Evolutionary conservation across 2,113 vertebrate species (phyloP), one percentile per base, ranked within the genome.

Genomic region (Gallinago paraguaiae): DNA sequence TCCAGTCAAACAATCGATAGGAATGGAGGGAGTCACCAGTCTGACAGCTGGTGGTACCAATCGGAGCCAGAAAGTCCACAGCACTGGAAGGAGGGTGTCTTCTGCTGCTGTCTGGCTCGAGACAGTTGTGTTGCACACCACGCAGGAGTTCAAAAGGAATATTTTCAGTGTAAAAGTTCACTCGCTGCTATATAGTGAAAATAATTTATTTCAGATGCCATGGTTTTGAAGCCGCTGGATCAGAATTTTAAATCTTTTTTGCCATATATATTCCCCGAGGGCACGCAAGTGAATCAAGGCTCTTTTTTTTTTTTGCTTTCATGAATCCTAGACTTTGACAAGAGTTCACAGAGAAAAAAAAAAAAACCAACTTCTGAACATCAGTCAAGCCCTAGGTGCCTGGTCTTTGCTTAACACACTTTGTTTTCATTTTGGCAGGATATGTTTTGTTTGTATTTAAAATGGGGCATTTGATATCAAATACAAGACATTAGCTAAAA

Each of bases 241-340:
- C 94, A 93, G 97, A 98, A 98, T 98, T 98, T 97, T 96, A 97
- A 97, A 97, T 97, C 89, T 85, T 94, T 94, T 97, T 98, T 93
- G 96, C 92, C 86, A 72, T 82, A 84, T 87, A 95, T 81, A 95
- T 87, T 86, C 96, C 97, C 96, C 50, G 67, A 97, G 95, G 97
- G 95, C 50, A 4, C 9, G 1, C 27, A 88, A 96, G 89, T 75
- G 96, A 97, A 96, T 96, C 97, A 96, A 98, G 94, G 95, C 88
- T 96, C 89, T 91, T 84, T 39, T 43, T 43, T 43, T 43, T 96
- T 51, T 92, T 96, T 54, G 82, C 95, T 97, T 97, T 97, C 96
- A 97, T 96, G 96, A 97, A 96, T 96, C 94, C 95, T 60, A 94
- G 90, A 93, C 92, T 95, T 95, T 96, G 97, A 98, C 64, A 54